phyloP scores from a whole-genome alignment of 2,888 invertebrate species.

The Caenorhabditis panamensis region DNA sequence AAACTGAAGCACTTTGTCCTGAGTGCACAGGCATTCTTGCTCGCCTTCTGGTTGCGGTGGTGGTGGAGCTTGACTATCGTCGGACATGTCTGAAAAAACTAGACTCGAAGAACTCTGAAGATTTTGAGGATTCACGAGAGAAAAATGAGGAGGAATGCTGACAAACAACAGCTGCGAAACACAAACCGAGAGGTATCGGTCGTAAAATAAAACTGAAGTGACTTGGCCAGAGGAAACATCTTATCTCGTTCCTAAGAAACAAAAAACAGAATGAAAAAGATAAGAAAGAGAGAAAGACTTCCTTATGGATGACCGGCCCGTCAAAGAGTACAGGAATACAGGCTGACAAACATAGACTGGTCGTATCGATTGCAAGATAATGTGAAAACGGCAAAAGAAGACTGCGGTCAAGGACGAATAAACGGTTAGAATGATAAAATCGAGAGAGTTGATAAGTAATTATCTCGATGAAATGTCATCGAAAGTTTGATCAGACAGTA shows the following conservation, averaged over 20 bases:
- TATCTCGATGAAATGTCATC: not conserved
- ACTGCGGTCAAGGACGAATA: conserved; percentile 32
- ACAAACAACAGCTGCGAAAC: conserved; percentile 53
- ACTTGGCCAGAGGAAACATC: conserved; percentile 2
- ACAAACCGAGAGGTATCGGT: conserved; percentile 9
- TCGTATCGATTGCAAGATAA: conserved; percentile 27
- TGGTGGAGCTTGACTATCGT: conserved; percentile 40
- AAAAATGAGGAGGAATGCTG: conserved; percentile 1
- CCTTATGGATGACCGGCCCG: conserved; percentile 19
- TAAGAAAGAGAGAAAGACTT: conserved; percentile 36
- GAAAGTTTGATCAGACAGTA: not conserved
- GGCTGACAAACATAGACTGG: not conserved
- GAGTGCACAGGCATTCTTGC: conserved; percentile 59
- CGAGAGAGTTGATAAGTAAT: not conserved
- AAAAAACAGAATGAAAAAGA: conserved; percentile 15
- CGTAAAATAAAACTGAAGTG: conserved; percentile 47
- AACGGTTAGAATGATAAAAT: conserved; percentile 6
- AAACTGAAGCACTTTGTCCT: conserved; percentile 63
- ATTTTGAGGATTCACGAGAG: not conserved
- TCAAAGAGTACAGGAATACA: conserved; percentile 22
- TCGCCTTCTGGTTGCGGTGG: conserved; percentile 45
- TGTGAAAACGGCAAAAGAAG: conserved; percentile 4
- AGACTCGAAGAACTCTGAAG: not conserved
- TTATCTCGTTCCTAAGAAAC: conserved; percentile 16
- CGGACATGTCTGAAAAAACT: conserved; percentile 26